These are phyloP conservation scores for Fopius arisanus DNA, from an alignment of 1,140 invertebrate species.

Conservation along the genomic window DNA sequence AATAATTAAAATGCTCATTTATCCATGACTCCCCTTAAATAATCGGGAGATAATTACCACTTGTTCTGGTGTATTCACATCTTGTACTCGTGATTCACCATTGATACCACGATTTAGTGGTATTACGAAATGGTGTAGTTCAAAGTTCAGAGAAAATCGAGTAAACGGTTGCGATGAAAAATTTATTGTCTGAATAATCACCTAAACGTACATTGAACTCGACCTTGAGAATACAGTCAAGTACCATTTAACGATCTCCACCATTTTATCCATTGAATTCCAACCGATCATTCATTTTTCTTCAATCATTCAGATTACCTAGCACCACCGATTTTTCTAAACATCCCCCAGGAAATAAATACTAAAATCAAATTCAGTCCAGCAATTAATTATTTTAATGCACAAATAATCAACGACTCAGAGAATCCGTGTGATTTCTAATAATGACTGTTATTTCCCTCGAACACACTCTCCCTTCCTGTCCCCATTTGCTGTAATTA, in stretches of 20 bases:
- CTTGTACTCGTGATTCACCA: background rate
- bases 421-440: background rate
- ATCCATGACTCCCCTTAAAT: background rate
- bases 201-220: background rate
- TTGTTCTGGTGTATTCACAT: too few species aligned
- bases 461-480: background rate
- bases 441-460: background rate
- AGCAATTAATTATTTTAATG: background rate
- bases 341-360: too few species aligned
- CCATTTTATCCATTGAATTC: too few species aligned
- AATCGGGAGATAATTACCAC: too few species aligned
- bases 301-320: too few species aligned
- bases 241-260: too few species aligned
- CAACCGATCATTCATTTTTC: too few species aligned
- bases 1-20: background rate
- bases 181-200: background rate
- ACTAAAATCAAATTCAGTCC: background rate
- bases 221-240: background rate
- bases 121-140: background rate
- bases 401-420: background rate
- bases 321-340: too few species aligned
- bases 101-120: background rate
- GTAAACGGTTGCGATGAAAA: background rate
- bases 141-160: background rate
- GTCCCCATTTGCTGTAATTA: background rate